Base-by-base conservation (phyloP, 2,888 invertebrate species). In the Orthosia gracilis region DNA sequence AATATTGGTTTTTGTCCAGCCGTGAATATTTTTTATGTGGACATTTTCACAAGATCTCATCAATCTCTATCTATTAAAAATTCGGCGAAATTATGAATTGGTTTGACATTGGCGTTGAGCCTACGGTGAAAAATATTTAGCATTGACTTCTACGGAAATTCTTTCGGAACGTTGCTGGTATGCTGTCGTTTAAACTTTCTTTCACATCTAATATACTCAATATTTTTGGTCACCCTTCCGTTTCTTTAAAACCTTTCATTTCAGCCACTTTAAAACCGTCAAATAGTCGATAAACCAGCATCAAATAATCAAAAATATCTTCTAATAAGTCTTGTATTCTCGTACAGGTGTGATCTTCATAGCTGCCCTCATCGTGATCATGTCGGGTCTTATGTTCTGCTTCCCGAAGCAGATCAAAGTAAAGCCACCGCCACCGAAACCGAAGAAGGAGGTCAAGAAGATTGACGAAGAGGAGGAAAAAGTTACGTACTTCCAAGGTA, bases 331-430 rank as follows among this genome's bases (percentile, higher is more conserved):
- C 26, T 21, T 72, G 62, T 73, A 79, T 83, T 76, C 69, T 92
- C 94, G n/a, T 64, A 15, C 94, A 98, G 98, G 98, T 63, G 97
- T 98, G 92, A 98, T 99, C 82, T 96, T 99, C 88, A 98, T 99
- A 89, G 98, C 99, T 2, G 97, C 97, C 2, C 97, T 99, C 87
- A 97, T 99, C 90, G 97, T 99, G 92, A 87, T 99, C 73, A 98
- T 99, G 72, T 98, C 99, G 1, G 94, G 98, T 69, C 98, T 98
- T 70, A 98, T 99, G 98, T 98, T 99, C 95, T 98, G 98, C 84
- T 99, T 99, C 94, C 99, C 99, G 76, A 97, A 98, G 83, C 97
- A 98, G 91, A 97, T 99, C 92, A 97, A 97, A 58, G 89, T 92
- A 72, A 92, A 96, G 94, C 97, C 96, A 88, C 66, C 92, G 80